Evolutionary conservation across 2,888 invertebrate species (phyloP).

Genomic region (Tenthredo livida): DNA sequence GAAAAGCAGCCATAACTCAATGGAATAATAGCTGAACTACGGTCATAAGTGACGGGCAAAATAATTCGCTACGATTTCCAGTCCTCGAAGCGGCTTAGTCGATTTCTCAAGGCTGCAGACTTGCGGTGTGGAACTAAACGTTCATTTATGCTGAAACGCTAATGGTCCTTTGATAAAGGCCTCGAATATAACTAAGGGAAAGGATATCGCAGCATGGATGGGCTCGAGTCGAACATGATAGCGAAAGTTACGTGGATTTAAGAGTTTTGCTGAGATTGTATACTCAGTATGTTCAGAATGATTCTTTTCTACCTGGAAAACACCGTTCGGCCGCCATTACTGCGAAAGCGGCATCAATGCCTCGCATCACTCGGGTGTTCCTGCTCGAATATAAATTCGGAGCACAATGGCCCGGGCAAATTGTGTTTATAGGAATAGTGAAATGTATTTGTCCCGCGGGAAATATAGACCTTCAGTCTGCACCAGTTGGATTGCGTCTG

Average conservation of each 20-base stretch:
- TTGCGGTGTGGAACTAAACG: not conserved
- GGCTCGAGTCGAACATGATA: not conserved
- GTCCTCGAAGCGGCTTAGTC: not conserved
- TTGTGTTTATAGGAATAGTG: constrained; percentile 78
- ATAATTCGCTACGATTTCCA: not conserved
- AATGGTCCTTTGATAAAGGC: not conserved
- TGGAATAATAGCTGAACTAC: not conserved
- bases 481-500: constrained; percentile 72
- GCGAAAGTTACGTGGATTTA: not conserved
- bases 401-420: constrained; percentile 74
- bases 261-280: not conserved
- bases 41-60: not conserved
- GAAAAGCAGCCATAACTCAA: not conserved
- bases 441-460: constrained; percentile 76
- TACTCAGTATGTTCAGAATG: not conserved
- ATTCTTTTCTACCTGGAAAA: constrained; percentile 23
- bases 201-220: not conserved
- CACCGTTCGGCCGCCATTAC: constrained; percentile 25
- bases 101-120: not conserved
- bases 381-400: constrained; percentile 58
- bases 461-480: constrained; percentile 77
- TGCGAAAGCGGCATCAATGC: constrained; percentile 16
- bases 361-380: constrained; percentile 24
- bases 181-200: not conserved
- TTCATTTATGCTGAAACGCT: not conserved